Evolutionary conservation across 2,888 invertebrate species (phyloP).

Genomic region (Heliconius cydno): DNA sequence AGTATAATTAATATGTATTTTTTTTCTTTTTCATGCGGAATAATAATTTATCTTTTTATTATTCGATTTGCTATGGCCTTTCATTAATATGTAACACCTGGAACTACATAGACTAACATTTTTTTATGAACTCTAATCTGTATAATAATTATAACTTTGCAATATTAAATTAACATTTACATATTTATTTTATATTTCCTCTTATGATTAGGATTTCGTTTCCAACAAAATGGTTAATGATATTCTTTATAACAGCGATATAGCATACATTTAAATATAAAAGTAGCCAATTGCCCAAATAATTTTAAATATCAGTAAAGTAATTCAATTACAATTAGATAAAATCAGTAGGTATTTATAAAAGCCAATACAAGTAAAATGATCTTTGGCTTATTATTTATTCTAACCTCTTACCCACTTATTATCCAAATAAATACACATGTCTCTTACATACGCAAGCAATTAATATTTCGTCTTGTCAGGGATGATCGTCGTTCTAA

Average conservation of each 20-base stretch:
- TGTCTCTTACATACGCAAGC: constrained; percentile 29
- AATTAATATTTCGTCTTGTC: constrained; percentile 35
- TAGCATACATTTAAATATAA: constrained; percentile 6
- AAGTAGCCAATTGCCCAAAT: not conserved
- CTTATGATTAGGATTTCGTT: constrained; percentile 18
- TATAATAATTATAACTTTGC: constrained; percentile 19
- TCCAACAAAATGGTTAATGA: not conserved
- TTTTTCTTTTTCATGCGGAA: not conserved
- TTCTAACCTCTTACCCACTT: not conserved
- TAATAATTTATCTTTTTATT: not conserved
- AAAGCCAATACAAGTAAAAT: constrained; percentile 5
- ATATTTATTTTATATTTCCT: constrained; percentile 24
- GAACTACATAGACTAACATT: not conserved
- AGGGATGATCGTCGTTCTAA: constrained; percentile 31
- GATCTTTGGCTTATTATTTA: not conserved
- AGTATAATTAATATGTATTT: too few relatives aligned
- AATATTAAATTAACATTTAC: constrained; percentile 22
- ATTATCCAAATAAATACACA: constrained; percentile 3
- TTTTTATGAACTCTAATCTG: constrained; percentile 5
- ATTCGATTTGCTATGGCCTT: not conserved
- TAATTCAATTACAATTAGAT: constrained; percentile 3
- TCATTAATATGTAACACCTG: constrained; percentile 2
- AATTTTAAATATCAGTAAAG: not conserved
- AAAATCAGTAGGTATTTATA: not conserved
- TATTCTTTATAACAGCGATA: not conserved